Evolutionary conservation across 2,113 vertebrate genomes (phyloP), one percentile per base, ranked within the genome.

Genomic region (Muntiacus reevesi): DNA sequence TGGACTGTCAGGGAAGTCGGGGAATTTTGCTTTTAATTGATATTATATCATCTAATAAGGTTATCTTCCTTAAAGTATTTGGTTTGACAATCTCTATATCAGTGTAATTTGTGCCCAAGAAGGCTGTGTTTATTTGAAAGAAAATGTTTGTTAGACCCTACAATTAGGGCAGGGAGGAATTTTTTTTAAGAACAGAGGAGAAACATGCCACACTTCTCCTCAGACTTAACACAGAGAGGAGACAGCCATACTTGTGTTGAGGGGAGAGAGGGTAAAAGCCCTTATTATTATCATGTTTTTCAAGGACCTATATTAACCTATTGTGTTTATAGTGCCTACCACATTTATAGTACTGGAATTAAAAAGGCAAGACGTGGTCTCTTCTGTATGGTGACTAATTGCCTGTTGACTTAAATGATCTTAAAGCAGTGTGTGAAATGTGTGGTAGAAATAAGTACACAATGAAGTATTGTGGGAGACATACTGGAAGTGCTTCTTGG

Each of bases 61-160:
- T 78, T 94, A 47, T 74, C 93, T 95, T 50, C 52, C 59, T 95
- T 92, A 33, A 62, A 78, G 36, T 57, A 88, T 25, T 92, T 87
- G 28, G 16, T 91, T 97, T 93, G 82, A 87, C 91, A 62, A 64
- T 87, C 52, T 67, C 55, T 78, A 8, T 78, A 52, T 79, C 89
- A 91, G 1, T 93, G 74, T 96, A 52, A 91, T 79, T 88, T 91
- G 15, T 93, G 76, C 52, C 57, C 62, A 36, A 93, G 74, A 93
- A 88, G 45, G 45, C 47, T 87, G 27, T 47, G 79, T 85, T 92
- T 92, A 95, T 94, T 94, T 97, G 67, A 88, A 93, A 74, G 36
- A 6, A 21, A 92, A 23, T 91, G 33, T 89, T 94, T 76, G 27
- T 96, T 87, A 96, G 86, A 33, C 62, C 52, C 27, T 92, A 21